These are phyloP conservation scores for Hyperoodon ampullatus DNA, from an alignment of 2,113 vertebrate species.

Conservation along the genomic window DNA sequence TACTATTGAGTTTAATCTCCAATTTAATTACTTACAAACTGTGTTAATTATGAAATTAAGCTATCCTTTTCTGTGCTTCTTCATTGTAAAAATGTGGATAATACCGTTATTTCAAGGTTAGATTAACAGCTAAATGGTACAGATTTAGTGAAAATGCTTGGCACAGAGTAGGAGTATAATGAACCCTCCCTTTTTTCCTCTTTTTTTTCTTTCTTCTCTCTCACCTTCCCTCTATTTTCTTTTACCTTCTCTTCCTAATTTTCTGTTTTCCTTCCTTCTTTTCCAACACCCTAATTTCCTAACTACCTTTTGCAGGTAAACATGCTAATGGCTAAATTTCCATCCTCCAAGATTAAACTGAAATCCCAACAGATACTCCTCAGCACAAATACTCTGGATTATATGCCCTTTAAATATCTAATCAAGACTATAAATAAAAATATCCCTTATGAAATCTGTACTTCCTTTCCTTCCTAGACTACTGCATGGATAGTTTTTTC, in stretches of 20 bases:
- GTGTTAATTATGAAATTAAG: background rate
- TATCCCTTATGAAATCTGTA: background rate
- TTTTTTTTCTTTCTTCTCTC: background rate
- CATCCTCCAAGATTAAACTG: background rate
- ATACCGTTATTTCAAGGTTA: background rate
- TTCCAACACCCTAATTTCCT: background rate
- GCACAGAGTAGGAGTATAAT: background rate
- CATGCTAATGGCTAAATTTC: background rate
- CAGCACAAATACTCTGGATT: background rate
- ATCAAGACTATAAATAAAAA: background rate
- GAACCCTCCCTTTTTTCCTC: background rate
- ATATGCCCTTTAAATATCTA: background rate
- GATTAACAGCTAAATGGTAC: background rate
- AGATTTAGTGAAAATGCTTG: background rate
- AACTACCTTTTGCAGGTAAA: background rate
- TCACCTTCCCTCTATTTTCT: background rate
- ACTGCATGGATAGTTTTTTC: background rate
- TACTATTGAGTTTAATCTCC: background rate
- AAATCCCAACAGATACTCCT: background rate
- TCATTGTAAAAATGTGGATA: background rate
- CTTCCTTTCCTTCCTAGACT: background rate
- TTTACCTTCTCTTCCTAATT: background rate
- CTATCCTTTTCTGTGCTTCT: background rate
- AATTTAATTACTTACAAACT: background rate
- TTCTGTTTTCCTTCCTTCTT: background rate